A percentile compares a stretch with the other conserved stretches of the same genome.
Conservation (phyloP, 2,113 vertebrate genomes). For the Poeciliopsis turrubarensis region DNA sequence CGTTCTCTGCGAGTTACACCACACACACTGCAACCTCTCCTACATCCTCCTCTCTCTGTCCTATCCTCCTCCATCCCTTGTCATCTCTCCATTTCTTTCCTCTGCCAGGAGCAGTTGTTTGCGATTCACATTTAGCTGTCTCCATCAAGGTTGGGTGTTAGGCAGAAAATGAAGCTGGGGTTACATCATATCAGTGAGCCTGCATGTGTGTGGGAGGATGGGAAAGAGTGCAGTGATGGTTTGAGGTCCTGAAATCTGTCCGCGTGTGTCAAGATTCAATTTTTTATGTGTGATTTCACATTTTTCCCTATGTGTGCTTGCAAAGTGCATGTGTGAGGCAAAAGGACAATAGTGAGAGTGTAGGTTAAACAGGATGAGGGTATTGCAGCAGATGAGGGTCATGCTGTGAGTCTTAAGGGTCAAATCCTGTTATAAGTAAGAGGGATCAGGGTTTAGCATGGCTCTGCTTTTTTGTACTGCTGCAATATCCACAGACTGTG, state of each 20-base stretch:
- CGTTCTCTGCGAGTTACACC: slow-evolving; percentile 34
- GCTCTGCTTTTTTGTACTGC: slow-evolving; percentile 38
- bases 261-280: neutral
- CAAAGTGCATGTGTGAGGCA: slow-evolving; percentile 19
- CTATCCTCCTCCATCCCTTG: slow-evolving; percentile 26
- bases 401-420: slow-evolving; percentile 76
- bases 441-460: slow-evolving; percentile 71
- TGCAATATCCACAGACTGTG: slow-evolving; percentile 51
- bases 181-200: slow-evolving; percentile 46
- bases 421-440: slow-evolving; percentile 79
- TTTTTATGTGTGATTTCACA: neutral
- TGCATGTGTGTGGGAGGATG: slow-evolving; percentile 22
- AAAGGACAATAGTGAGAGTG: slow-evolving; percentile 67
- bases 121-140: slow-evolving; percentile 47
- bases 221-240: slow-evolving; percentile 18
- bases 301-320: slow-evolving; percentile 7
- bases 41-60: slow-evolving; percentile 2
- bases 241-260: slow-evolving; percentile 33
- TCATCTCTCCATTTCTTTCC: slow-evolving; percentile 38
- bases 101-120: slow-evolving; percentile 21
- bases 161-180: slow-evolving; percentile 38
- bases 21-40: slow-evolving; percentile 5
- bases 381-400: slow-evolving; percentile 70
- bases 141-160: slow-evolving; percentile 53
- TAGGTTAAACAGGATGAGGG: slow-evolving; percentile 71